Base-by-base conservation (phyloP, 1,140 invertebrate species). In the Mya arenaria region DNA sequence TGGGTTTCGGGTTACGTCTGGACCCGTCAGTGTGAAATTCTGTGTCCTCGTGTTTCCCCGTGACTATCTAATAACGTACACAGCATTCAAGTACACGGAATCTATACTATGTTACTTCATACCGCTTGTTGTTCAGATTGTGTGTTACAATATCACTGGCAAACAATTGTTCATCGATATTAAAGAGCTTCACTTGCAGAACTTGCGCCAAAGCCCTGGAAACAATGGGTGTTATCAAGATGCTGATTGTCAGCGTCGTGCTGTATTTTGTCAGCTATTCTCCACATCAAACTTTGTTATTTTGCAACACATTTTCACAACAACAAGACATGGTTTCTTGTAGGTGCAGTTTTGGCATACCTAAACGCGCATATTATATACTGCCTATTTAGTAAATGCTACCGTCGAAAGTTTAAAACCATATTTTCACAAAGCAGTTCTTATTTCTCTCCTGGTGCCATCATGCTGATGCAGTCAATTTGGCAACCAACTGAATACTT, bases 201-300 rank as follows among this genome's bases (percentile, higher is more conserved):
- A 36, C 10, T n/a, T 80, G 30, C 77, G 77, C 6, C 65, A 69
- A 10, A 68, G 91, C 90, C 34, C 90, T 90, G 79, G 87, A 89
- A 55, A 55, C 89, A 30, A 87, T 87, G 62, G 92, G 92, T 1
- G 92, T 93, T 17, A 90, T 93, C 6, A 93, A 93, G 84, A 93
- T 93, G 93, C 83, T 93, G 25, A 90, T 93, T 23, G 87, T 87
- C 25, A 91, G 92, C 62, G 92, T 93, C 8, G 68, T 90, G 10
- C 87, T 93, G 0, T 93, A 93, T 78, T 93, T 93, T 75, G 4
- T 93, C 36, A 92, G 92, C 83, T 93, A 93, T 74, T 92, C 91
- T 0, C 93, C 93, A 0, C 85, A 89, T 28, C 92, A 93, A 72
- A 84, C 93, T 0, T 80, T 90, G 6, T 82, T 93, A 2, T 84